Percentiles rank a stretch among this genome's conserved stretches.
These are phyloP conservation scores for Armadillidium nasatum DNA, from an alignment of 1,140 invertebrate species.

Conservation along the genomic window DNA sequence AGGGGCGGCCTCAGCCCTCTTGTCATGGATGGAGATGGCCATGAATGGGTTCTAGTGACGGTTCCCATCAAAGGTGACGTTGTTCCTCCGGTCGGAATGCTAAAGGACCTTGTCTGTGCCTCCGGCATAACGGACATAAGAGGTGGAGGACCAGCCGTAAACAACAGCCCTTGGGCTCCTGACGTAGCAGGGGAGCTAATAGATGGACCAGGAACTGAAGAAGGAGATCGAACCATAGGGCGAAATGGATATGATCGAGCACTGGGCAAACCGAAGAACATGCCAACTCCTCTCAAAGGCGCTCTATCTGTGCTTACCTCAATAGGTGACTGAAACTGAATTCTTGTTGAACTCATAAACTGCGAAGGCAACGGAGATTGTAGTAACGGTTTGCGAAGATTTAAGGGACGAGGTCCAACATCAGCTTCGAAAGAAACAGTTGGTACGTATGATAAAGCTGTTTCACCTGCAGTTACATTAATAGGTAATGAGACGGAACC, in stretches of 20 bases:
- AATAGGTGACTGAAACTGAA: too few relatives aligned
- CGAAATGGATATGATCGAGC: neutral
- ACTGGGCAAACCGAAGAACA: too few relatives aligned
- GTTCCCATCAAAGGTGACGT: neutral
- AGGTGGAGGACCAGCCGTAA: neutral
- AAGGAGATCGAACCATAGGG: neutral
- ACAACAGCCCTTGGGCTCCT: neutral
- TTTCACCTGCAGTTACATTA: too few relatives aligned
- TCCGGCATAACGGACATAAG: neutral
- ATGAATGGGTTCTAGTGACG: neutral
- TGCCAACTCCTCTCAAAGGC: too few relatives aligned
- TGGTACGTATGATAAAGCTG: too few relatives aligned
- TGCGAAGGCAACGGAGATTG: too few relatives aligned
- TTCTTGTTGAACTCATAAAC: too few relatives aligned
- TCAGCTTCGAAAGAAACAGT: too few relatives aligned
- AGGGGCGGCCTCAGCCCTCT: neutral
- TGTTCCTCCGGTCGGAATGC: neutral
- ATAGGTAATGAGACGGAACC: too few relatives aligned
- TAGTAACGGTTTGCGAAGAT: too few relatives aligned
- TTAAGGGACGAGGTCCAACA: too few relatives aligned
- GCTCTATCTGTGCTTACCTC: too few relatives aligned
- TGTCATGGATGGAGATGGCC: neutral
- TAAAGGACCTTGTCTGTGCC: neutral
- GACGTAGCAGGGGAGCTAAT: neutral
- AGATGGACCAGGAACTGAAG: neutral